phyloP scores from a whole-genome alignment of 2,888 invertebrate species.

The Meiosimyza platycephala region DNA sequence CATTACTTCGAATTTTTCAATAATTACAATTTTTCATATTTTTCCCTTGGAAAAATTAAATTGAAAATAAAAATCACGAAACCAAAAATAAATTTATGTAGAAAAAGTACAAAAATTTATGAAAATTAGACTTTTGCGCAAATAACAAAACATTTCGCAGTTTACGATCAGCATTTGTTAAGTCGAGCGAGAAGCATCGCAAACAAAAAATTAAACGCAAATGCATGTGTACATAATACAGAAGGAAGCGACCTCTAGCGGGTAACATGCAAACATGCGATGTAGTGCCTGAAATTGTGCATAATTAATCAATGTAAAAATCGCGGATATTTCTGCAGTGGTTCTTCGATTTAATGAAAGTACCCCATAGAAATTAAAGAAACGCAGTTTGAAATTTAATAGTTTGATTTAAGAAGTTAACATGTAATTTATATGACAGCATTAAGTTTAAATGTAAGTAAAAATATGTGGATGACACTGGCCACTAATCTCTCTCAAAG shows the following conservation, averaged over 20 bases:
- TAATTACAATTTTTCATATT: slow-evolving; percentile 8
- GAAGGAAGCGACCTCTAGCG: background rate
- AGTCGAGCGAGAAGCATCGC: background rate
- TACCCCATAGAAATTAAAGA: no score
- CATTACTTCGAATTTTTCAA: slow-evolving; percentile 4
- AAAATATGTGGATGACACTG: no score
- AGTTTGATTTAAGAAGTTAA: no score
- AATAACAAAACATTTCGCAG: slow-evolving; percentile 55
- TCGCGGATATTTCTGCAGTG: no score
- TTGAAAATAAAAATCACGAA: background rate
- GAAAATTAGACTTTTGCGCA: slow-evolving; percentile 57
- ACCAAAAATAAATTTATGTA: background rate
- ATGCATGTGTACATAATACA: no score
- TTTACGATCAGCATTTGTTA: slow-evolving; percentile 27
- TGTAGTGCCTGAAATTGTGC: slow-evolving; percentile 10
- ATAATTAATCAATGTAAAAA: slow-evolving; percentile 11
- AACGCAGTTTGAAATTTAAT: no score
- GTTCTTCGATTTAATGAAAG: no score
- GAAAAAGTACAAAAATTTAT: background rate
- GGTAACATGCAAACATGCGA: slow-evolving; percentile 22
- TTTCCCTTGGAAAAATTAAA: background rate
- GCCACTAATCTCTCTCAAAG: no score
- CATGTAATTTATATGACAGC: no score
- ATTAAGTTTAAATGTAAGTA: no score
- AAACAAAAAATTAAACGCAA: background rate